These are phyloP conservation scores for Julus scanicus DNA, from an alignment of 2,888 invertebrate species.

Conservation along the genomic window DNA sequence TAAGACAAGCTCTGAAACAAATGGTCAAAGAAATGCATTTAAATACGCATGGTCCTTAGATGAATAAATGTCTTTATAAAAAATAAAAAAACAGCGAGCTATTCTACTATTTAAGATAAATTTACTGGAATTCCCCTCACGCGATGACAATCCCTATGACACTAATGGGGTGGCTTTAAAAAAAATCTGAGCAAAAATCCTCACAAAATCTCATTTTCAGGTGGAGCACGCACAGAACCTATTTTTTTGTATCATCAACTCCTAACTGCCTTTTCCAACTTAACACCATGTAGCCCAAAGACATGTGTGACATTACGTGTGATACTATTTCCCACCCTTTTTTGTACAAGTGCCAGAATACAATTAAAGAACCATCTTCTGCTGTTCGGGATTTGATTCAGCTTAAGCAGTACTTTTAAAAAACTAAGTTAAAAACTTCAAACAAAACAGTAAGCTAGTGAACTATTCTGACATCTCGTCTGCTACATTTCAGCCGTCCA, in stretches of 20 bases:
- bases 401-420: too few species aligned
- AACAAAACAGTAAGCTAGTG: too few species aligned
- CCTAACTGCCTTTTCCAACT: not conserved
- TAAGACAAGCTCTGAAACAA: not conserved
- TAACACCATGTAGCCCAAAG: too few species aligned
- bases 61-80: not conserved
- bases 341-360: too few species aligned
- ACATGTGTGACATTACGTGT: too few species aligned
- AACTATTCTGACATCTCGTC: not conserved
- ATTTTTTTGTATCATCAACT: not conserved
- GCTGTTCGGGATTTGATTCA: too few species aligned
- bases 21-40: not conserved
- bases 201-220: not conserved
- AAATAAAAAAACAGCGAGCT: not conserved
- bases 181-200: not conserved
- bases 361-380: too few species aligned
- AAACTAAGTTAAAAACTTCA: too few species aligned
- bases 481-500: not conserved
- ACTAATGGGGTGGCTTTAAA: constrained; percentile 15
- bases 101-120: not conserved
- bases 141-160: constrained; percentile 1
- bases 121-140: not conserved
- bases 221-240: not conserved
- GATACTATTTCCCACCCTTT: too few species aligned
- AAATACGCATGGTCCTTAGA: not conserved